Base-by-base conservation (phyloP, 2,797 vertebrate genomes). In the Caiman crocodilus region DNA sequence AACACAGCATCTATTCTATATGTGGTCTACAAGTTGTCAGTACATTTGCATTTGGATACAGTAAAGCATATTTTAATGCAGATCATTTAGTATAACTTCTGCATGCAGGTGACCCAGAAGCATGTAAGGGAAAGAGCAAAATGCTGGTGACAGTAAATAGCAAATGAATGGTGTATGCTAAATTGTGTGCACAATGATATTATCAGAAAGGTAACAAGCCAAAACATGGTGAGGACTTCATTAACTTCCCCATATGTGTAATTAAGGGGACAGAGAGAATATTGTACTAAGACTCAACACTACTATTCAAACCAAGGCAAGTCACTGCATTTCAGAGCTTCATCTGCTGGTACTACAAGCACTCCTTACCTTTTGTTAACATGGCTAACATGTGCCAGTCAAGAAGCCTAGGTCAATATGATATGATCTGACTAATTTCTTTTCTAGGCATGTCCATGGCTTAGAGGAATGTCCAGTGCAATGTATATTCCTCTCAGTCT, bases 101-200 rank as follows among this genome's bases (percentile, higher is more conserved):
- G 30, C 85, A 20, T 5, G 83, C 76, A 71, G 78, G 50, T 4
- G 71, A 76, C 56, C 56, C 3, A 65, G 73, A 7, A 42, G 32
- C 21, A 79, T 82, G 26, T 78, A 78, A 71, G 16, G 75, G 23
- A 3, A 82, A 89, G 87, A 65, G 7, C 2, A 85, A 87, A 85
- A 25, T 26, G 5, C 12, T 59, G 3, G 2, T 59, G 2, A 3
- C 63, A 79, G 59, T 65, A 79, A 87, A 65, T n/a, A 75, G 21
- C 7, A 57, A 58, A 11, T 60, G 14, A 88, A 58, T 2, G 25
- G 55, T 4, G 71, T 23, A 16, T 0, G 0, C 30, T 8, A 57
- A 6, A 16, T 57, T 23, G 35, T 86, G 14, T 13, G 42, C 14
- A 3, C 55, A 77, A 67, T 61, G 88, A 50, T 85, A 81, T 63